Conservation (phyloP, 2,113 vertebrate species). For the Tringa solitaria region DNA sequence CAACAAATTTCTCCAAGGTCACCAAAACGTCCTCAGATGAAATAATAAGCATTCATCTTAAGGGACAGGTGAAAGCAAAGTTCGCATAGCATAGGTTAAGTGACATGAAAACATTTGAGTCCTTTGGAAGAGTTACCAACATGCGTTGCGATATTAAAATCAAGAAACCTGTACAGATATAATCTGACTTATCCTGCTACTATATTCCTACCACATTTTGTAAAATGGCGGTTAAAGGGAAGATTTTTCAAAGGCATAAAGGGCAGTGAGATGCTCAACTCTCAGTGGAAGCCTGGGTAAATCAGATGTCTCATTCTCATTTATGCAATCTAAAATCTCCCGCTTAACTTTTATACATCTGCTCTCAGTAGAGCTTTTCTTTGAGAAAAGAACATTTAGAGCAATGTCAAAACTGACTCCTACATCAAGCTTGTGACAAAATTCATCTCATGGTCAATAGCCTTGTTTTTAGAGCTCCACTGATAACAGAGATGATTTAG, state of each 20-base stretch:
- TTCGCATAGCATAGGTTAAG: neutral
- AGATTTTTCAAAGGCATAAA: slow-evolving; percentile 44
- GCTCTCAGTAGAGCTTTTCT: slow-evolving; percentile 56
- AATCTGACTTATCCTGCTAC: neutral
- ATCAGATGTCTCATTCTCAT: slow-evolving; percentile 50
- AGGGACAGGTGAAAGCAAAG: neutral
- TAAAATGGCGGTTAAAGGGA: neutral
- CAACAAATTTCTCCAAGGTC: neutral
- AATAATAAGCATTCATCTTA: neutral
- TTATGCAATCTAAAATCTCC: slow-evolving; percentile 47
- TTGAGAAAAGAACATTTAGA: slow-evolving; percentile 44
- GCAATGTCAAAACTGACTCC: slow-evolving; percentile 65
- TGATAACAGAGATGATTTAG: slow-evolving; percentile 61
- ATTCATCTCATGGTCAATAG: slow-evolving; percentile 67
- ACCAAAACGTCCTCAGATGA: neutral
- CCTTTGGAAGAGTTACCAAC: neutral
- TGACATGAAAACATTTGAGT: neutral
- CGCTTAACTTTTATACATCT: slow-evolving; percentile 35
- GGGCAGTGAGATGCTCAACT: neutral
- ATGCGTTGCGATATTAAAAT: fast-evolving
- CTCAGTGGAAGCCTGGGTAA: slow-evolving; percentile 27
- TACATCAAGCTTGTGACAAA: slow-evolving; percentile 63
- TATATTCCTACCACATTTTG: neutral
- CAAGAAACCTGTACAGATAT: neutral
- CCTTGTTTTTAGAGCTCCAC: slow-evolving; percentile 64